A percentile compares a stretch with the other conserved stretches of the same genome.
These are phyloP conservation scores for Radopholus similis DNA, from an alignment of 1,140 invertebrate species.

Conservation along the genomic window DNA sequence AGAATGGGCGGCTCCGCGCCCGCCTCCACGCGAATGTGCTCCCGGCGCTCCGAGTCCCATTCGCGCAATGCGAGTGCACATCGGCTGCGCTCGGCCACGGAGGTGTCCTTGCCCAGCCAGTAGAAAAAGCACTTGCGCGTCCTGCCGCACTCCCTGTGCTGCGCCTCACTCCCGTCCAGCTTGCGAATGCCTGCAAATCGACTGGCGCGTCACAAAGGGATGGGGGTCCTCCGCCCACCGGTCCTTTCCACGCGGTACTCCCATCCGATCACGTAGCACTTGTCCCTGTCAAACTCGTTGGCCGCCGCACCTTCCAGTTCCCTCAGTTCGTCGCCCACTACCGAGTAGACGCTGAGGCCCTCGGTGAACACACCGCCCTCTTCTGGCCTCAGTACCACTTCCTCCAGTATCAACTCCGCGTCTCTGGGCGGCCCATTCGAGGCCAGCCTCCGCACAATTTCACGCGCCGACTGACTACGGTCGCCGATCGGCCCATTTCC, in stretches of 20 bases:
- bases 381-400: conserved; percentile 23
- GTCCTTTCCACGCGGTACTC: conserved; percentile 32
- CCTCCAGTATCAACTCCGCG: conserved; percentile 31
- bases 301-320: conserved; percentile 15
- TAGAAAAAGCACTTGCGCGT: conserved; percentile 29
- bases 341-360: conserved; percentile 1
- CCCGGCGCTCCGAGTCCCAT: conserved; percentile 30
- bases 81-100: conserved; percentile 25
- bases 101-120: conserved; percentile 26
- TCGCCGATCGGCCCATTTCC: background rate
- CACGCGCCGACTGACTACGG: no score
- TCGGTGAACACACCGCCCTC: conserved; percentile 38
- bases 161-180: conserved; percentile 6
- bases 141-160: conserved; percentile 32
- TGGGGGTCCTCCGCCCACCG: no score
- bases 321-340: conserved; percentile 22
- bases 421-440: background rate
- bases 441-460: background rate
- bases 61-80: conserved; percentile 40
- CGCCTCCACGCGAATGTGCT: conserved; percentile 38
- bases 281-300: conserved; percentile 19
- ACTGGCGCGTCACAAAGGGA: background rate
- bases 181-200: conserved; percentile 29
- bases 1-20: conserved; percentile 34
- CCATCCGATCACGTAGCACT: conserved; percentile 42